These are phyloP conservation scores for Epinephelus fuscoguttatus DNA, from an alignment of 2,113 vertebrate genomes.

Conservation along the genomic window DNA sequence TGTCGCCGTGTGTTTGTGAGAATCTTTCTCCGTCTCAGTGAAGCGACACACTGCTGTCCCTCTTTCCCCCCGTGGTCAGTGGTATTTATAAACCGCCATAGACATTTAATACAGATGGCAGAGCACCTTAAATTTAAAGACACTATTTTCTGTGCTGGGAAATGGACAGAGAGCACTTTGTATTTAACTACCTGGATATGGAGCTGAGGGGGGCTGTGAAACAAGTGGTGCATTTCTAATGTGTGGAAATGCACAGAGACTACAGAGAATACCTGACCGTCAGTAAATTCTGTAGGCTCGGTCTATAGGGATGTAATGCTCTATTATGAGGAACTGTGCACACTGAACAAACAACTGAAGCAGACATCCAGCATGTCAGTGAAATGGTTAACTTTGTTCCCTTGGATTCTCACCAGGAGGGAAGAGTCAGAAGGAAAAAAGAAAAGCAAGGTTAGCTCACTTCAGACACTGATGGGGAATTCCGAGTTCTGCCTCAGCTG, in stretches of 20 bases:
- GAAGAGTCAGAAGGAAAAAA: conserved; percentile 45
- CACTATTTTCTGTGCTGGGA: conserved; percentile 44
- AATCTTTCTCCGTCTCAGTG: conserved; percentile 3
- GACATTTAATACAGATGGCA: conserved; percentile 67
- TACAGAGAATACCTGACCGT: background rate
- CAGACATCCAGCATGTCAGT: conserved; percentile 22
- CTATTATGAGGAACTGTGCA: conserved; percentile 13
- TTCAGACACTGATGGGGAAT: conserved; percentile 74
- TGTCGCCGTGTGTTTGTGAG: conserved; percentile 10
- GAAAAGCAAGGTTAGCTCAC: conserved; percentile 53
- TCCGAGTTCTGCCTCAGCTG: conserved; percentile 54
- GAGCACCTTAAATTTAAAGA: conserved; percentile 58
- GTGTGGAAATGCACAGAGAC: conserved; percentile 35
- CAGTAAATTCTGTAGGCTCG: conserved; percentile 21
- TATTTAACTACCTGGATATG: conserved; percentile 47
- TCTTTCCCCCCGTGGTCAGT: conserved; percentile 34
- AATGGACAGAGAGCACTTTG: conserved; percentile 49
- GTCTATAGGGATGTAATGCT: conserved; percentile 1
- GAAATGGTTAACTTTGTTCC: conserved; percentile 69
- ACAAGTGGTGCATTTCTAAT: conserved; percentile 55
- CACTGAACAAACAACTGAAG: conserved; percentile 20
- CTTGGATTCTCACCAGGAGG: conserved; percentile 58
- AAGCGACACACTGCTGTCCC: conserved; percentile 19
- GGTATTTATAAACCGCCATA: conserved; percentile 61
- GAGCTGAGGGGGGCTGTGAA: conserved; percentile 49